phyloP scores from a whole-genome alignment of 2,797 vertebrate species.

The Bradypodion pumilum region DNA sequence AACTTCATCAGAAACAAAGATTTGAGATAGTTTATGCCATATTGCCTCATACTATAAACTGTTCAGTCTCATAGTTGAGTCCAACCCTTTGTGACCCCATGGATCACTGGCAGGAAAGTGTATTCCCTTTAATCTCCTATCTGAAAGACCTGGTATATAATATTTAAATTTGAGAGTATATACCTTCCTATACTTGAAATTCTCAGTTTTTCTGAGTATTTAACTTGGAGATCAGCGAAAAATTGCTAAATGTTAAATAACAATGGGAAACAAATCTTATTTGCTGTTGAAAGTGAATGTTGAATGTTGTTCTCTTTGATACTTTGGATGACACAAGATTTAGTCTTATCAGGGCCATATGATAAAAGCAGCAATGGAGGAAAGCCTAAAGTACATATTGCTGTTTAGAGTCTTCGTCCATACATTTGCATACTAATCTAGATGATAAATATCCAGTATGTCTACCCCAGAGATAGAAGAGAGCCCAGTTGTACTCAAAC shows the following conservation, averaged over 20 bases:
- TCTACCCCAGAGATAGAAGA: neutral
- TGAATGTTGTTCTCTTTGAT: neutral
- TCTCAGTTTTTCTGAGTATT: neutral
- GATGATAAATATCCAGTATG: too few relatives aligned
- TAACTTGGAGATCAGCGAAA: neutral
- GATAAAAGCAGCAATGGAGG: neutral
- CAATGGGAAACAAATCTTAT: neutral
- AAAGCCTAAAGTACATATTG: neutral
- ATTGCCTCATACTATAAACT: too few relatives aligned
- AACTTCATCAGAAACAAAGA: too few relatives aligned
- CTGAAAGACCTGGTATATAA: neutral
- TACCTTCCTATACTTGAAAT: neutral
- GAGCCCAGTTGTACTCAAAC: neutral
- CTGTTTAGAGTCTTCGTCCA: neutral
- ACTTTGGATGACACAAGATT: neutral
- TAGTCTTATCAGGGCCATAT: neutral
- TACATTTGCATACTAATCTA: neutral
- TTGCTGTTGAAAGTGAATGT: neutral
- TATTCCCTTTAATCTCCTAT: neutral
- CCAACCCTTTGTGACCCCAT: too few relatives aligned
- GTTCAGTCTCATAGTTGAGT: too few relatives aligned
- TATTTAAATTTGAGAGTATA: neutral
- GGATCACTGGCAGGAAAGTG: neutral
- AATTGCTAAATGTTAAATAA: neutral
- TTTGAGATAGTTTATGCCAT: too few relatives aligned